Evolutionary conservation across 2,797 vertebrate species (phyloP).

Genomic region (Vireo griseus): DNA sequence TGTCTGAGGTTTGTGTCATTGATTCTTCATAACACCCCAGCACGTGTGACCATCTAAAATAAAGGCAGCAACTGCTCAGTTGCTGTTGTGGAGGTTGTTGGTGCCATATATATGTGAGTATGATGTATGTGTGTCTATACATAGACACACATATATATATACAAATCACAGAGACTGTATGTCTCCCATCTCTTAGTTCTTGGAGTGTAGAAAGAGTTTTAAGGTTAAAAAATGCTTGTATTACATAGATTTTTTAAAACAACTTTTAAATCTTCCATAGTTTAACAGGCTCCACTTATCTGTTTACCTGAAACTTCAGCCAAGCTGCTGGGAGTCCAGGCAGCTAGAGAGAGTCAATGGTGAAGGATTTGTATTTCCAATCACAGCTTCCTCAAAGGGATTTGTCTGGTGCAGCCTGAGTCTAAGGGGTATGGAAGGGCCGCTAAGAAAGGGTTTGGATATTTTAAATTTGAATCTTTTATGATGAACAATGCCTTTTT

Average conservation of each 20-base stretch:
- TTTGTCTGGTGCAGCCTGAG: neutral
- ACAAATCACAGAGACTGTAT: neutral
- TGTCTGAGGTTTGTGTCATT: neutral
- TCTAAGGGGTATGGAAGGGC: neutral
- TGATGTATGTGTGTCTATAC: neutral
- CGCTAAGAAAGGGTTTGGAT: neutral
- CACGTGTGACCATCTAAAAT: neutral
- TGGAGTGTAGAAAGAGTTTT: neutral
- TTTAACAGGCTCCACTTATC: neutral
- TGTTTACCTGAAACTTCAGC: neutral
- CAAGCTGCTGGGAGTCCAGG: neutral
- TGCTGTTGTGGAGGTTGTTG: neutral
- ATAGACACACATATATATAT: accelerated
- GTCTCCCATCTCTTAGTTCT: neutral
- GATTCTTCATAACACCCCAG: neutral
- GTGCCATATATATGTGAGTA: neutral
- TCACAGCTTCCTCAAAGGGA: neutral
- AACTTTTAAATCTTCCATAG: neutral
- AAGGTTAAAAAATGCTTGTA: neutral
- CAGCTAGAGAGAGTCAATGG: neutral
- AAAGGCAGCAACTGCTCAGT: neutral
- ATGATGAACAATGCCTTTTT: conserved; percentile 43
- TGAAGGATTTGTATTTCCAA: conserved; percentile 20
- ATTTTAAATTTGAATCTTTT: conserved; percentile 52
- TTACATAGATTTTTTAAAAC: neutral